Conservation (phyloP, 2,797 vertebrate genomes). For the Platalea minor region DNA sequence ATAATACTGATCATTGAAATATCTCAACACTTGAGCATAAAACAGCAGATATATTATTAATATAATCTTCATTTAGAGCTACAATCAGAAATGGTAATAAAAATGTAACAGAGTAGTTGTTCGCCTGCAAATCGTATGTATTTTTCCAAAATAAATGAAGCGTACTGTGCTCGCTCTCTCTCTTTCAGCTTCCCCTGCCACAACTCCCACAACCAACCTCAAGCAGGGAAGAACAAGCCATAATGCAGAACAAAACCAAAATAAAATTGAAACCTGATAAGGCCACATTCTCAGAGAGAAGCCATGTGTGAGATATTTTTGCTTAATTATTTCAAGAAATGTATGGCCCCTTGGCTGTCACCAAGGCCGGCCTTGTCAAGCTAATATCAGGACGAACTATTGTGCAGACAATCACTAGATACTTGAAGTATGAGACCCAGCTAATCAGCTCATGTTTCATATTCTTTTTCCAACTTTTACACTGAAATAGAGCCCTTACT, state of each 20-base stretch:
- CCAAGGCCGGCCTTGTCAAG: conserved; percentile 42
- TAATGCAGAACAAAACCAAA: conserved; percentile 52
- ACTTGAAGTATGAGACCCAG: conserved; percentile 16
- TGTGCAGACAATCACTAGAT: conserved; percentile 30
- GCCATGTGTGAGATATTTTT: conserved; percentile 71
- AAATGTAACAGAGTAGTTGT: not conserved
- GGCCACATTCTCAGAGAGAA: conserved; percentile 66
- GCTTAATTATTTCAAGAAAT: conserved; percentile 71
- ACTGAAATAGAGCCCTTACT: conserved; percentile 27
- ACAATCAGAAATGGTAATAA: not conserved
- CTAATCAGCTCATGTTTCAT: conserved; percentile 48
- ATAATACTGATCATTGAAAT: not conserved
- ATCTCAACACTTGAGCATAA: not conserved
- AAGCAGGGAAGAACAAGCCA: not conserved
- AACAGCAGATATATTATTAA: not conserved
- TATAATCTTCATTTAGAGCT: not conserved
- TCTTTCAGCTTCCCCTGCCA: not conserved
- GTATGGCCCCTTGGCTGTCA: conserved; percentile 57
- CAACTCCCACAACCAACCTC: not conserved
- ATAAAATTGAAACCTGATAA: conserved; percentile 71
- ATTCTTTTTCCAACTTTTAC: not conserved
- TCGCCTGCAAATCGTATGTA: not conserved
- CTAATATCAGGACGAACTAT: conserved; percentile 19
- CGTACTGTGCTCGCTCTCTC: not conserved
- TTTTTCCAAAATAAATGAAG: not conserved